Conservation (phyloP, 2,797 vertebrate species). For the Lutjanus argentimaculatus region DNA sequence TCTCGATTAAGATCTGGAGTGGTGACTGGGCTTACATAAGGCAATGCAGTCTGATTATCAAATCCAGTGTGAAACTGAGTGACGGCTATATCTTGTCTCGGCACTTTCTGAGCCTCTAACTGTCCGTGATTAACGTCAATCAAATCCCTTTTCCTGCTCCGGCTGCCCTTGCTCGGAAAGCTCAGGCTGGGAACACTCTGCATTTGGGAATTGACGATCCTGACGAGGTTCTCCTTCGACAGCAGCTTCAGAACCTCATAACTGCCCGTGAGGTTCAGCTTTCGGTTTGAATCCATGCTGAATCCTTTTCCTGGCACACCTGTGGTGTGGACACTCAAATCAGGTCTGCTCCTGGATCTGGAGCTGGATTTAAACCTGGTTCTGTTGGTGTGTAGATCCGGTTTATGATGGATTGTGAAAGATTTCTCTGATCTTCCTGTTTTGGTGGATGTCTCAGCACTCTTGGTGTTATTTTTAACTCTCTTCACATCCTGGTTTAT, state of each 20-base stretch:
- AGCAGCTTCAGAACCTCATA: constrained; percentile 85
- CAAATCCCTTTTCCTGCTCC: constrained; percentile 87
- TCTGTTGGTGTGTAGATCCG: constrained; percentile 81
- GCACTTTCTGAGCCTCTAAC: constrained; percentile 75
- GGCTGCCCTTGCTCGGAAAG: constrained; percentile 81
- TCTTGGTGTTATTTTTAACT: constrained; percentile 80
- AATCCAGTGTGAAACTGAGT: constrained; percentile 73
- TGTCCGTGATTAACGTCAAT: constrained; percentile 86
- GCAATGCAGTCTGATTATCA: constrained; percentile 83
- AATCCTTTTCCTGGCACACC: constrained; percentile 76
- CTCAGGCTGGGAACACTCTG: constrained; percentile 77
- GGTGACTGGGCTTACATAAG: constrained; percentile 72
- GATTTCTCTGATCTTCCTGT: constrained; percentile 72
- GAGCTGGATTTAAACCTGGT: constrained; percentile 76
- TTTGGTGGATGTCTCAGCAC: constrained; percentile 60
- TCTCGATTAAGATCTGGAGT: constrained; percentile 72
- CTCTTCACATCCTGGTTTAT: constrained; percentile 71
- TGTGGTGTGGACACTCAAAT: constrained; percentile 70
- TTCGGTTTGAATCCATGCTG: constrained; percentile 71
- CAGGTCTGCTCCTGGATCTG: constrained; percentile 69
- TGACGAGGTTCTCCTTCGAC: constrained; percentile 85
- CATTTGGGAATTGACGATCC: constrained; percentile 87
- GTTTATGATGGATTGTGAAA: constrained; percentile 74
- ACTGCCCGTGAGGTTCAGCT: constrained; percentile 84
- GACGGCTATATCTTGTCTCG: constrained; percentile 78